Percentiles rank a stretch among this genome's conserved stretches.
Conservation (phyloP, 2,888 invertebrate species). For the Yponomeuta plumbellus region DNA sequence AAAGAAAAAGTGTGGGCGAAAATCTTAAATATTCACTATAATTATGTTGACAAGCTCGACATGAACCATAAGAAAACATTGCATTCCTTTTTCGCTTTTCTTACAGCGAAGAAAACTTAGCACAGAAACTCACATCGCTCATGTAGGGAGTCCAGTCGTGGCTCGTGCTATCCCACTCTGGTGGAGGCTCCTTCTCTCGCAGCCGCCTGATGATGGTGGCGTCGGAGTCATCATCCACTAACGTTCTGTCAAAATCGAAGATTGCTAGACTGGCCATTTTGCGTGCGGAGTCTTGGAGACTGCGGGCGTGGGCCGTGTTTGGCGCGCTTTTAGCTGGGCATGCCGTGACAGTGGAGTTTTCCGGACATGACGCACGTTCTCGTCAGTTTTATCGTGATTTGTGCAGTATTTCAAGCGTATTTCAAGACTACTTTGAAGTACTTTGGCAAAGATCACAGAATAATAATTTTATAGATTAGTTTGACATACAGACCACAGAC, state of each 20-base stretch:
- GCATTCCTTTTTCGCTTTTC: too few species aligned
- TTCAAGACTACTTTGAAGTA: too few species aligned
- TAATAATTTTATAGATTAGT: too few species aligned
- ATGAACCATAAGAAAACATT: too few species aligned
- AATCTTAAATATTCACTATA: too few species aligned
- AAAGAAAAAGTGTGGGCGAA: too few species aligned
- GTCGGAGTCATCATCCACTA: slow-evolving; percentile 64
- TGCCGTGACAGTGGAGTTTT: slow-evolving; percentile 22
- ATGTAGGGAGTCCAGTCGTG: slow-evolving; percentile 69
- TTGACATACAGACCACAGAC: too few species aligned
- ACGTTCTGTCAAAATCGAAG: slow-evolving; percentile 68
- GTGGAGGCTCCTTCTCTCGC: slow-evolving; percentile 57
- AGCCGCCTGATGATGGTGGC: slow-evolving; percentile 61
- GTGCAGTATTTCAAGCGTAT: too few species aligned
- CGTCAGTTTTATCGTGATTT: too few species aligned
- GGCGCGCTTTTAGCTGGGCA: slow-evolving; percentile 16
- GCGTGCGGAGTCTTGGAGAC: slow-evolving; percentile 21
- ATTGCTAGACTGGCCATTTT: slow-evolving; percentile 57
- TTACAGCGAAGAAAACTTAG: neutral
- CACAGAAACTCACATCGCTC: slow-evolving; percentile 55
- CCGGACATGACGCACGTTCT: slow-evolving; percentile 22
- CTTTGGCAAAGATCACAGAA: too few species aligned
- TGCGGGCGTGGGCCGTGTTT: slow-evolving; percentile 25
- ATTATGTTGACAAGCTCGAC: too few species aligned
- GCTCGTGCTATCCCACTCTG: slow-evolving; percentile 55